Percentiles rank a stretch among this genome's conserved stretches.
These are phyloP conservation scores for Chaenocephalus aceratus DNA, from an alignment of 2,113 vertebrate genomes.

Conservation along the genomic window DNA sequence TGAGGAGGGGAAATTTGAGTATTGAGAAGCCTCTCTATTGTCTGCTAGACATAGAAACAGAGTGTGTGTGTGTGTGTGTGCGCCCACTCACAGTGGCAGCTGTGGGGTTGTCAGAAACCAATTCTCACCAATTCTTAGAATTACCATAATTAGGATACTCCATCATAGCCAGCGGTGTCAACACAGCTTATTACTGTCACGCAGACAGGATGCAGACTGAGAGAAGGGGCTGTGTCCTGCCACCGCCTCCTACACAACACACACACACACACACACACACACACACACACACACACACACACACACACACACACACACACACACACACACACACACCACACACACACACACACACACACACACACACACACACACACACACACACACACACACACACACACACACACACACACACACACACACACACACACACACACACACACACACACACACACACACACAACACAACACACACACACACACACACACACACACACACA, in stretches of 20 bases:
- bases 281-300: background rate
- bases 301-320: background rate
- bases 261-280: background rate
- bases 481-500: background rate
- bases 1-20: too few relatives aligned
- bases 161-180: constrained; percentile 71
- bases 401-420: background rate
- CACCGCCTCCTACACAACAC: constrained; percentile 6
- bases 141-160: constrained; percentile 76
- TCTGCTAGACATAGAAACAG: too few relatives aligned
- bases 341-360: background rate
- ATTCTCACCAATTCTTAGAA: constrained; percentile 65
- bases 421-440: background rate
- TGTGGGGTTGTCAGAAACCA: constrained; percentile 59
- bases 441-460: background rate
- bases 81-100: constrained; percentile 47
- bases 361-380: background rate
- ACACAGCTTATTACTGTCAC: constrained; percentile 80
- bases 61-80: background rate
- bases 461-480: background rate
- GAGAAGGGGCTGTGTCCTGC: constrained; percentile 42
- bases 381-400: background rate
- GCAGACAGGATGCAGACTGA: constrained; percentile 51
- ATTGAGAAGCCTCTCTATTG: too few relatives aligned
- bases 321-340: background rate